Base-by-base conservation (phyloP, 1,140 invertebrate genomes). In the Drosophila santomea region DNA sequence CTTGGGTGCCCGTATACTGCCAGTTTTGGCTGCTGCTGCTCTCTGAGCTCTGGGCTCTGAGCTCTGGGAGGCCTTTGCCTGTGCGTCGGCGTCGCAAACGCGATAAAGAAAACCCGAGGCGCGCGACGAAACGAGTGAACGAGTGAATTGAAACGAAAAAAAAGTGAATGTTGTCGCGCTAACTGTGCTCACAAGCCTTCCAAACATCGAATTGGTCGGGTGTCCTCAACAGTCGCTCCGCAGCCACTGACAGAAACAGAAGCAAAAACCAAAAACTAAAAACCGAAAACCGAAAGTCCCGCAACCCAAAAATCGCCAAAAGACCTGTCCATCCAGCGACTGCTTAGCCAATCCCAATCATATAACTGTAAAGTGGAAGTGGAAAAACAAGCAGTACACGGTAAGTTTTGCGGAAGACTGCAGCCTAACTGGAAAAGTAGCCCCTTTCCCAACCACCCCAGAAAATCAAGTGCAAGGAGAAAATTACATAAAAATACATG, bases 91-190 rank as follows among this genome's bases (percentile, higher is more conserved):
- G 71, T n/a, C 36, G 43, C 20, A 39, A 80, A 74, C 74, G 82
- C 78, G 90, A 91, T 91, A 91, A 91, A 90, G 90, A 91, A 91
- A 89, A 91, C 83, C 82, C 80, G 74, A 80, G 78, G 78, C 57
- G 54, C 55, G 57, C 74, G 51, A 89, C 77, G 57, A 89, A 78
- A 72, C 80, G 60, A 80, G 1, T 20, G 20, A 20, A 2, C 32
- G 32, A 32, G 11, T 35, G 48, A 51, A 51, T 51, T 47, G 59
- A 63, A 43, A 41, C 59, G 60, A 68, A 66, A 86, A 88, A 90
- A 91, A 91, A 91, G 90, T 91, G 83, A 91, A 89, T 86, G 90
- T 85, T 83, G 78, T 88, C 74, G 80, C 67, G 68, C 79, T 54
- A 63, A 78, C 86, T 76, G 48, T 77, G 69, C 77, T 91, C 90